Percentiles rank a stretch among this genome's conserved stretches.
phyloP scores from a whole-genome alignment of 2,113 vertebrate species.

The Triplophysa tibetana region DNA sequence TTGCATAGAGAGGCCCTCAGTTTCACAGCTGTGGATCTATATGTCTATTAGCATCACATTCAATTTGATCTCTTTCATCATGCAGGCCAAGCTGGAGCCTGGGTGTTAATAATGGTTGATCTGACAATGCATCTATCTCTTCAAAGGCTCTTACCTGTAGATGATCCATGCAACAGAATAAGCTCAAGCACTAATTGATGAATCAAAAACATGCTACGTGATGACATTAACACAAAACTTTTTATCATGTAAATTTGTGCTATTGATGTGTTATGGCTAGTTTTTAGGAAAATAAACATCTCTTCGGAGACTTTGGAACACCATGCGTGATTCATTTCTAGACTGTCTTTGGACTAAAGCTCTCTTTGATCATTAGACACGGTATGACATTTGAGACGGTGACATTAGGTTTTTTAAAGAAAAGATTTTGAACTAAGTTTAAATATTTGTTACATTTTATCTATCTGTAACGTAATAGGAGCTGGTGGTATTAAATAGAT shows the following conservation, averaged over 20 bases:
- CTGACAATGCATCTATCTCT: constrained; percentile 14
- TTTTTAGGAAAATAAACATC: constrained; percentile 20
- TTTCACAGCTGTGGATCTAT: constrained; percentile 17
- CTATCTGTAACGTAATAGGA: too few species aligned
- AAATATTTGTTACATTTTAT: background rate
- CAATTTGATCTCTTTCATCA: constrained; percentile 33
- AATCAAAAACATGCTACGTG: constrained; percentile 4
- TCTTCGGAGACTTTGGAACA: background rate
- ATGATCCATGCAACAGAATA: constrained; percentile 33
- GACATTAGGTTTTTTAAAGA: constrained; percentile 18
- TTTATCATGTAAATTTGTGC: constrained; percentile 36
- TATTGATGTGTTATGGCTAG: constrained; percentile 35
- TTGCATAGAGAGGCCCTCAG: background rate
- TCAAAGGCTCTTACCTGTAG: constrained; percentile 35
- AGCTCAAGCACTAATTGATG: constrained; percentile 28
- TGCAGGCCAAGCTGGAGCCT: constrained; percentile 12
- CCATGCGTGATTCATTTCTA: background rate
- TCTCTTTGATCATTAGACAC: constrained; percentile 15
- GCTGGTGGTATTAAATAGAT: background rate
- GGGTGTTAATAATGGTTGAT: constrained; percentile 19
- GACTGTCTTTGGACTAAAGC: constrained; percentile 8
- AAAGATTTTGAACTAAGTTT: background rate
- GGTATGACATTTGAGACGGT: constrained; percentile 27
- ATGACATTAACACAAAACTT: constrained; percentile 23
- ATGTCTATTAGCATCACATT: constrained; percentile 27